Conservation (phyloP, 2,113 vertebrate genomes). For the Silurus meridionalis region DNA sequence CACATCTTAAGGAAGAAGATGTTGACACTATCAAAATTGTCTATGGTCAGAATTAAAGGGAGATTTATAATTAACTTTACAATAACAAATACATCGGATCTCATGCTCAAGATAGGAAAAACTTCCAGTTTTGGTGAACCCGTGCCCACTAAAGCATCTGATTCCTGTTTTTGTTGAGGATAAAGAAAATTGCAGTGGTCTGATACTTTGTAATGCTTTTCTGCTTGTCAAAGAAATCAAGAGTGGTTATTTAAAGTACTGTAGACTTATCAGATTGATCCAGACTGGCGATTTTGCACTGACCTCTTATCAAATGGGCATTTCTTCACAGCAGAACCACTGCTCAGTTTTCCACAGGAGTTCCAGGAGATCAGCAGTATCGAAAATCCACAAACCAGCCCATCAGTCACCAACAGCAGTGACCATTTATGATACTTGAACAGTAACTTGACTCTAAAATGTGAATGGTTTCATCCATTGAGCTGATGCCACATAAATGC, state of each 20-base stretch:
- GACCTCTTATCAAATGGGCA: not conserved
- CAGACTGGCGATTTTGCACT: not conserved
- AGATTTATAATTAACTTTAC: too few species aligned
- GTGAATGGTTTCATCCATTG: not conserved
- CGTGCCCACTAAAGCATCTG: too few species aligned
- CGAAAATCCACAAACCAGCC: not conserved
- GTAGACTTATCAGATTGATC: not conserved
- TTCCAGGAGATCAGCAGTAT: not conserved
- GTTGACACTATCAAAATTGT: slow-evolving; percentile 69
- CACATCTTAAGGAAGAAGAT: slow-evolving; percentile 63
- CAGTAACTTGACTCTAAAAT: not conserved
- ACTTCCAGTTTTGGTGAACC: not conserved
- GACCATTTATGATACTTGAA: not conserved
- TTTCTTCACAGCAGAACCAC: too few species aligned
- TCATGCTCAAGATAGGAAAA: not conserved
- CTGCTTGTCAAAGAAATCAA: not conserved
- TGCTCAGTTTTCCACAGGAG: not conserved
- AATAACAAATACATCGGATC: not conserved
- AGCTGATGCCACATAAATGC: not conserved
- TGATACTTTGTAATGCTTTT: not conserved
- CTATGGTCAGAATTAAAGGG: slow-evolving; percentile 62
- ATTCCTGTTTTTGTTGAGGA: not conserved
- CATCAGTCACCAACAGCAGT: not conserved
- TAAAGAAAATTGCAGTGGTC: not conserved
- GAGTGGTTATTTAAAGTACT: not conserved